Conservation (phyloP, 2,888 invertebrate genomes). For the Trilocha varians region DNA sequence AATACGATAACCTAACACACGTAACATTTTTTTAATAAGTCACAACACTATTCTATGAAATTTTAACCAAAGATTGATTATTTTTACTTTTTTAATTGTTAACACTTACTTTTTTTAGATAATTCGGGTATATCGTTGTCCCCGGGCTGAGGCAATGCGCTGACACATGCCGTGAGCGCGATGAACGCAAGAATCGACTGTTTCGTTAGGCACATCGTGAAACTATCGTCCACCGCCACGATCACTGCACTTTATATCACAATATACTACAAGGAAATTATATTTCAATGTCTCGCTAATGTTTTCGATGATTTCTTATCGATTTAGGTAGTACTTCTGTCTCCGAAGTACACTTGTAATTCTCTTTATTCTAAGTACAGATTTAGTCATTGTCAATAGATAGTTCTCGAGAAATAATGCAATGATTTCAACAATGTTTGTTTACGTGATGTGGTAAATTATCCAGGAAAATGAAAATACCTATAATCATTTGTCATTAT, state of each 20-base stretch:
- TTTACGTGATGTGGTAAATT: no score
- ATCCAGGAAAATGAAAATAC: no score
- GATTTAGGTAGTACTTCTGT: neutral
- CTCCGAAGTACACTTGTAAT: neutral
- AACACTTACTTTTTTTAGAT: constrained; percentile 5
- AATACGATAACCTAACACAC: no score
- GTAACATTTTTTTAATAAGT: no score
- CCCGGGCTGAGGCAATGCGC: constrained; percentile 21
- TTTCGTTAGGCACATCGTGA: constrained; percentile 24
- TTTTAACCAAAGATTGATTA: no score
- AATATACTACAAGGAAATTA: constrained; percentile 8
- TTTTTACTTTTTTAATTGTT: no score
- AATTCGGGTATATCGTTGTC: constrained; percentile 16
- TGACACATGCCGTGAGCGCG: constrained; percentile 23
- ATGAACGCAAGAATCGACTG: constrained; percentile 25
- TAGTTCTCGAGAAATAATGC: no score
- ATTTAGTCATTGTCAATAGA: neutral
- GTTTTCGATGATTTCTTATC: constrained; percentile 4
- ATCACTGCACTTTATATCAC: constrained; percentile 26
- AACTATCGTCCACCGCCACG: constrained; percentile 15
- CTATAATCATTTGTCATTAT: no score
- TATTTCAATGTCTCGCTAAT: constrained; percentile 1
- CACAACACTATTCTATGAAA: no score
- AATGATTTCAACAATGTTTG: no score
- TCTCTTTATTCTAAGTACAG: neutral